Evolutionary conservation across 2,888 invertebrate species (phyloP).

Genomic region (Thyatira batis): DNA sequence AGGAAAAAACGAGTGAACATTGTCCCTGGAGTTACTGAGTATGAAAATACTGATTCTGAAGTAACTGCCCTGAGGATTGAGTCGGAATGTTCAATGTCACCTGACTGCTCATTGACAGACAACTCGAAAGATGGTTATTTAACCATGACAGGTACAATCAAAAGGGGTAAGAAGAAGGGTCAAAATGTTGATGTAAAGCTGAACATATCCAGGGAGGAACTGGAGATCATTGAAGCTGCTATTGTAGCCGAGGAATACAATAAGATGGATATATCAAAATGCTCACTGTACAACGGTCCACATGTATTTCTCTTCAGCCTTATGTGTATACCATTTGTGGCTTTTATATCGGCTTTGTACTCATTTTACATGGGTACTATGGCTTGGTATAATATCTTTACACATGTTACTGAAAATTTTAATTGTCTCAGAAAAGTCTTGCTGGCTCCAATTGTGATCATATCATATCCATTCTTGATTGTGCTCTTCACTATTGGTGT

Average conservation of each 20-base stretch:
- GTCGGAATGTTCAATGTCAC: constrained; percentile 78
- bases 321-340: constrained; percentile 85
- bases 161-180: constrained; percentile 87
- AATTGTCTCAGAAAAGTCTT: constrained; percentile 84
- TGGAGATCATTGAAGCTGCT: constrained; percentile 86
- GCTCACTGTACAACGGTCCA: constrained; percentile 82
- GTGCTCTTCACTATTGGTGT: constrained; percentile 84
- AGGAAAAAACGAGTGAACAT: constrained; percentile 85
- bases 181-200: constrained; percentile 88
- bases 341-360: constrained; percentile 84
- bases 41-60: constrained; percentile 70
- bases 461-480: constrained; percentile 87
- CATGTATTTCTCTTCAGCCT: constrained; percentile 86
- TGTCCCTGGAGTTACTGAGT: constrained; percentile 74
- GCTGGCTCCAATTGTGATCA: constrained; percentile 85
- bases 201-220: constrained; percentile 87
- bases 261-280: constrained; percentile 81
- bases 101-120: constrained; percentile 81
- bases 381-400: constrained; percentile 89
- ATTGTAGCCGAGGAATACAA: constrained; percentile 82
- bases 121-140: constrained; percentile 82
- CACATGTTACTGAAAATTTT: constrained; percentile 86
- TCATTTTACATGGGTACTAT: constrained; percentile 89
- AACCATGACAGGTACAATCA: constrained; percentile 88
- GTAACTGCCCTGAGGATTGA: constrained; percentile 63